Evolutionary conservation across 2,888 invertebrate species (phyloP), one percentile per base, ranked within the genome.

Genomic region (Blomia tropicalis): DNA sequence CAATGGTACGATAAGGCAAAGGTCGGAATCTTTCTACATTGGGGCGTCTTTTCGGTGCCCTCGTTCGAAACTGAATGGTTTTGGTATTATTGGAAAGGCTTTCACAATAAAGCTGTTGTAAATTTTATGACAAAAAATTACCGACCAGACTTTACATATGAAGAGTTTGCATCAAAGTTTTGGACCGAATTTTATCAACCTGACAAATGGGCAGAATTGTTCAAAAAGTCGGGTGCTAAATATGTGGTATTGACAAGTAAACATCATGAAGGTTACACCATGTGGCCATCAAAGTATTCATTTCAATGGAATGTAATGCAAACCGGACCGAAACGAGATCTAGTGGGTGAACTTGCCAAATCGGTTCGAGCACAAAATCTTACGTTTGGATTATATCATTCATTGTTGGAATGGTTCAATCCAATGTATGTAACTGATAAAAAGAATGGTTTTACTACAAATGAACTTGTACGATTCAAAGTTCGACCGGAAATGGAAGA

Each of bases 381-480:
- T 19, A 65, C 68, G 36, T 69, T 67, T 59, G 75, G 75, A 22
- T 64, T 74, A 4, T 74, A 75, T 63, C 73, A 76, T 66, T 75
- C 75, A 0, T 67, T 74, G 64, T 74, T 70, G 66, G 76, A 76
- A 66, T 76, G 74, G 74, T 76, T 72, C 66, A 70, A 76, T 65
- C 75, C 75, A 2, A 65, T 75, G 4, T 76, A 71, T 65, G 62
- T 73, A n/a, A 41, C 68, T 22, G 76, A 76, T 66, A 84, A 83
- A 70, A 69, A 73, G 1, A 78, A 77, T 43, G 77, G 81, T 43
- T 85, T 82, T 69, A 74, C 76, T 4, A 80, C 81, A 2, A 77
- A 80, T 31, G 74, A 78, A 44, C 91, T 83, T 73, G 83, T 84
- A 0, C 73, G 77, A 67, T 58, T 53, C 1, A 69, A 69, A 64